Percentiles rank a stretch among this genome's conserved stretches.
These are phyloP conservation scores for Micropterix aruncella DNA, from an alignment of 2,888 invertebrate species.

Conservation along the genomic window DNA sequence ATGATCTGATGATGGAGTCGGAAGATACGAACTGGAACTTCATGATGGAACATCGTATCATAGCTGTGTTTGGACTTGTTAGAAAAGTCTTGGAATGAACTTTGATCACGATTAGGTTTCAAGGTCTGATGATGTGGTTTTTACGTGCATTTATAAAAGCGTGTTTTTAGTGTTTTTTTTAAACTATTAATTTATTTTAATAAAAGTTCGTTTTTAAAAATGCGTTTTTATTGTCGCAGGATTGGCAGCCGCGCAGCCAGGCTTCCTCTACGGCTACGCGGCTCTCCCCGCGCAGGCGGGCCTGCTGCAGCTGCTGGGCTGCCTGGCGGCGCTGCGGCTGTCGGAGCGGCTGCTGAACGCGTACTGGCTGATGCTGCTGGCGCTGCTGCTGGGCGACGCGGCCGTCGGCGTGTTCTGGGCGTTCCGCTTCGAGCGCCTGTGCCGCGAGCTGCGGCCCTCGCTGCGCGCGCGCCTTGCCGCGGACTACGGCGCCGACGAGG, in stretches of 20 bases:
- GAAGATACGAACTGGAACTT: no score
- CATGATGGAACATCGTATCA: no score
- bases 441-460: constrained; percentile 57
- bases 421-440: constrained; percentile 61
- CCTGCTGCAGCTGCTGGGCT: constrained; percentile 60
- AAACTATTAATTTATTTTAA: no score
- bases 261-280: constrained; percentile 72
- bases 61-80: no score
- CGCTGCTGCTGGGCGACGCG: constrained; percentile 69
- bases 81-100: no score
- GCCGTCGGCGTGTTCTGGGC: constrained; percentile 78
- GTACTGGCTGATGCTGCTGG: constrained; percentile 69
- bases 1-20: no score
- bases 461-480: constrained; percentile 44
- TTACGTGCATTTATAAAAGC: no score
- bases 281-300: constrained; percentile 63
- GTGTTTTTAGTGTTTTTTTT: no score
- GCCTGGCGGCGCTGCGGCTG: constrained; percentile 66
- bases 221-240: no score
- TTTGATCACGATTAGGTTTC: no score
- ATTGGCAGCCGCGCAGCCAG: constrained; percentile 63
- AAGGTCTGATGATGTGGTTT: no score
- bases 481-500: constrained; percentile 58
- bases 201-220: no score
- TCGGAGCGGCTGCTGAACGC: constrained; percentile 70